These are phyloP conservation scores for Cochlearius cochlearius DNA, from an alignment of 2,113 vertebrate genomes.

Conservation along the genomic window DNA sequence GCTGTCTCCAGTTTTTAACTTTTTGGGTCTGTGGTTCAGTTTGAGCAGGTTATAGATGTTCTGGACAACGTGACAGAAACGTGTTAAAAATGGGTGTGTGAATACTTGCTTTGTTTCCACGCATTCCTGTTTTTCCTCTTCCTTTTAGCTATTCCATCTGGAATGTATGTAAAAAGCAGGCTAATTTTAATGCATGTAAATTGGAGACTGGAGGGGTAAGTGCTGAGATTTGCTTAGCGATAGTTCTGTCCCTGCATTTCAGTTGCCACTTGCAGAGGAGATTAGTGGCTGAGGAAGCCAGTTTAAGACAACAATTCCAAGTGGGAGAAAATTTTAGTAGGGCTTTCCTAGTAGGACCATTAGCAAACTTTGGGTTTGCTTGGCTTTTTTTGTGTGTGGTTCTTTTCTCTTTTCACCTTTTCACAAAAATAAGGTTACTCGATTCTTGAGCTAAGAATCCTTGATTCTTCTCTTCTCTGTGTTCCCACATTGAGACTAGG, in stretches of 20 bases:
- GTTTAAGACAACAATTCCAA: not conserved
- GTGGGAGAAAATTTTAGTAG: not conserved
- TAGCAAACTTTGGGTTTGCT: not conserved
- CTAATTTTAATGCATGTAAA: not conserved
- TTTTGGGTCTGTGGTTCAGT: slow-evolving; percentile 45
- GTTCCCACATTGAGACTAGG: not conserved
- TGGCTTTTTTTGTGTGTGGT: fast-evolving
- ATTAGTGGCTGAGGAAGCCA: not conserved
- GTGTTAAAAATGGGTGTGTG: not conserved
- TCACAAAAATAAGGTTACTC: not conserved
- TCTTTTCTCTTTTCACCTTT: not conserved
- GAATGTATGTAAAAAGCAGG: not conserved
- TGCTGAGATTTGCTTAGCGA: not conserved
- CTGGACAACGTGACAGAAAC: not conserved
- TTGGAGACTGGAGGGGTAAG: not conserved
- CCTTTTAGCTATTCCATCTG: not conserved
- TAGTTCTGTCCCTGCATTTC: not conserved
- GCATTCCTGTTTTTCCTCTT: not conserved
- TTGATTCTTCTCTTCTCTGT: not conserved
- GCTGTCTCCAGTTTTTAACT: slow-evolving; percentile 34
- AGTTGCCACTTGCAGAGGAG: not conserved
- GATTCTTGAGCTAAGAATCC: not conserved
- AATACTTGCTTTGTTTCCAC: not conserved
- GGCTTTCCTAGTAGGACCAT: not conserved
- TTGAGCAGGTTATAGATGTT: not conserved